Conservation (phyloP, 2,888 invertebrate genomes). For the Epistrophe eligans region DNA sequence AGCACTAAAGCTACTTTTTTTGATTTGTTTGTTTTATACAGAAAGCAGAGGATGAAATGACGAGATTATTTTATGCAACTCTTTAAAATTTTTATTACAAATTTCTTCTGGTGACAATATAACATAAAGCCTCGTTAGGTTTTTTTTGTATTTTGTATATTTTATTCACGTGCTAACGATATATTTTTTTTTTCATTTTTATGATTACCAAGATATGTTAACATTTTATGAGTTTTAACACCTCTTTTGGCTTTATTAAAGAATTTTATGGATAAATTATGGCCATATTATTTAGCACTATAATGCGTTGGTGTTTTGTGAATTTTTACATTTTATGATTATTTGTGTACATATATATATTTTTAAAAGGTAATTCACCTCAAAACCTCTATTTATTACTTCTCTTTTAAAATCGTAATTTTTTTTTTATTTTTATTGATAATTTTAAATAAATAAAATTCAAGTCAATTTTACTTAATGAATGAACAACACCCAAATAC, state of each 20-base stretch:
- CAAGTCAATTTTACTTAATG: no score
- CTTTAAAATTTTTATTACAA: not conserved
- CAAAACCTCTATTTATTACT: not conserved
- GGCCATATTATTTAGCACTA: not conserved
- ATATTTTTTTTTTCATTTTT: not conserved
- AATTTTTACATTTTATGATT: not conserved
- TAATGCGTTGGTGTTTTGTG: not conserved
- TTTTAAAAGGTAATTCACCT: slow-evolving; percentile 8
- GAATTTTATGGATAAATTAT: not conserved
- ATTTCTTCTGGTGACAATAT: not conserved
- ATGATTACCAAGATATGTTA: not conserved
- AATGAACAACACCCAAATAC: no score
- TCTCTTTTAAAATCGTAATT: not conserved
- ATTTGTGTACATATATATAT: not conserved
- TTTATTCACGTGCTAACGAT: not conserved
- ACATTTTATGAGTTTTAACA: not conserved
- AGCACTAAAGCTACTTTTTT: no score
- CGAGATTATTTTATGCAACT: not conserved
- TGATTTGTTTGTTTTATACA: no score
- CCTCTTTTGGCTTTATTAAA: not conserved
- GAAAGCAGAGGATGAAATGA: no score
- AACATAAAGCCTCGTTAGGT: not conserved
- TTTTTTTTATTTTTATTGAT: not conserved
- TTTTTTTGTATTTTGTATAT: not conserved
- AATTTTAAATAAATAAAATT: no score